Evolutionary conservation across 2,797 vertebrate genomes (phyloP).

Genomic region (Alca torda): DNA sequence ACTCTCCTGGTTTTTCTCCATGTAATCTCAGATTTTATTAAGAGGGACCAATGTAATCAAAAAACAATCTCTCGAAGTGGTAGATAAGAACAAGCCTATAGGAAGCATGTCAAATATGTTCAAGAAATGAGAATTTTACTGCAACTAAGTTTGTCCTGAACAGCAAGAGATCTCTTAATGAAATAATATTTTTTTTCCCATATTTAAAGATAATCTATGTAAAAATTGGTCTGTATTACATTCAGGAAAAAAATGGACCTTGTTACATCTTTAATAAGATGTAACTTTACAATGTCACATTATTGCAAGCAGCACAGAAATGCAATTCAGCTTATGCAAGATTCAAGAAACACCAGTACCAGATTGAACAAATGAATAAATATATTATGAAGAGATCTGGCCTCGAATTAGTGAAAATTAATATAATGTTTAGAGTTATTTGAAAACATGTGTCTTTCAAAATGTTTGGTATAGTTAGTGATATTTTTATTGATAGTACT

Average conservation of each 20-base stretch:
- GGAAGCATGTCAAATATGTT: neutral
- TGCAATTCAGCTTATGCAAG: neutral
- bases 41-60: neutral
- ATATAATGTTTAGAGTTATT: neutral
- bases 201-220: neutral
- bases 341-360: neutral
- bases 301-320: neutral
- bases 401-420: neutral
- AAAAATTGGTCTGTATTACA: neutral
- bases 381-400: neutral
- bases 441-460: neutral
- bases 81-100: neutral
- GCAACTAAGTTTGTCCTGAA: neutral
- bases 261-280: neutral
- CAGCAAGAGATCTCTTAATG: neutral
- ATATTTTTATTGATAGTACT: neutral
- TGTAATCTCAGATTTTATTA: neutral
- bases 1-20: neutral
- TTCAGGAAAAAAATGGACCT: neutral
- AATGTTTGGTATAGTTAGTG: neutral
- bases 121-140: neutral
- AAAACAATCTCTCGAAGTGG: neutral
- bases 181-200: neutral
- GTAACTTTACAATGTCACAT: neutral
- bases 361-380: neutral